Evolutionary conservation across 2,888 invertebrate species (phyloP).

Genomic region (Mythimna loreyi): DNA sequence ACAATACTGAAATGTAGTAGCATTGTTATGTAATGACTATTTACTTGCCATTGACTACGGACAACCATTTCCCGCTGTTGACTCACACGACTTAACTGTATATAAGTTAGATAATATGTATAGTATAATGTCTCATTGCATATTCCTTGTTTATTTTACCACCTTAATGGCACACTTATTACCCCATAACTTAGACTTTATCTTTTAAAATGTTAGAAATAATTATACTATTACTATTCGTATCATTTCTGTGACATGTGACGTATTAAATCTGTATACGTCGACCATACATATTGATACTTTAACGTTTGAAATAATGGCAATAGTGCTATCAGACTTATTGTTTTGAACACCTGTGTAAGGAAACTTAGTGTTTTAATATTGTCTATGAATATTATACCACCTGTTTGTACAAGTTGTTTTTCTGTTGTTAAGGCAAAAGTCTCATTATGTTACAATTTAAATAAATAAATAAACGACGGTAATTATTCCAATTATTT

Average conservation of each 20-base stretch:
- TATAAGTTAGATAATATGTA: slow-evolving; percentile 19
- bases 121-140: slow-evolving; percentile 1
- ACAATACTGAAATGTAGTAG: slow-evolving; percentile 11
- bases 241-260: slow-evolving; percentile 10
- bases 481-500: not conserved
- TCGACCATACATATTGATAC: not conserved
- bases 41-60: slow-evolving; percentile 24
- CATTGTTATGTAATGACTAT: slow-evolving; percentile 24
- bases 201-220: slow-evolving; percentile 31
- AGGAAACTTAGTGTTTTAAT: not conserved
- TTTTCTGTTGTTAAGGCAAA: slow-evolving; percentile 1
- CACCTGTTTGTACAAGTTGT: slow-evolving; percentile 18
- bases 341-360: slow-evolving; percentile 3
- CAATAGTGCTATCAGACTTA: not conserved
- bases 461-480: not conserved
- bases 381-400: not conserved
- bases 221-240: slow-evolving; percentile 26
- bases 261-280: slow-evolving; percentile 11
- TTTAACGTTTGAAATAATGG: slow-evolving; percentile 8
- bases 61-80: slow-evolving; percentile 37
- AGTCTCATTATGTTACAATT: not conserved
- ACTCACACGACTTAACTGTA: slow-evolving; percentile 25
- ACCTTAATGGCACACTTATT: slow-evolving; percentile 11
- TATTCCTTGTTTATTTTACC: slow-evolving; percentile 31
- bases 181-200: slow-evolving; percentile 30